Base-by-base conservation (phyloP, 2,888 invertebrate genomes). In the Portevinia maculata region DNA sequence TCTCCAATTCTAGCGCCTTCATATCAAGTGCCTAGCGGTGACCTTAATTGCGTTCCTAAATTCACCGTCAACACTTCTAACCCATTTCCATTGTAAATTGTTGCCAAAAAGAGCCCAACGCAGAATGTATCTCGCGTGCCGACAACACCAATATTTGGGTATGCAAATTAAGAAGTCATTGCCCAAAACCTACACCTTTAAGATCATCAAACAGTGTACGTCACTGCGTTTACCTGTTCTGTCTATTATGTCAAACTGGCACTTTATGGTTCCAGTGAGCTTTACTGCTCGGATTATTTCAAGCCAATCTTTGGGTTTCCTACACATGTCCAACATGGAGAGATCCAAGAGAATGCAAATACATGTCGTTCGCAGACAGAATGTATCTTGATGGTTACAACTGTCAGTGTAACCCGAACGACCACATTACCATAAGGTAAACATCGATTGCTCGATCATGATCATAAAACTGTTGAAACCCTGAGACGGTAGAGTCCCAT, bases 371-470 rank as follows among this genome's bases (percentile, higher is more conserved):
- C 3, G 52, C 57, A 60, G 67, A 55, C 70, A 34, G 28, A 70
- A 70, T 64, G 55, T 69, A 69, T 76, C 69, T 62, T 57, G 76
- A 76, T 70, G 55, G 37, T 48, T 62, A 55, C 48, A 34, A 64
- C 57, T 78, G 55, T 48, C 41, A 57, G 57, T 37, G 55, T 55
- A 74, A 48, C 67, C 62, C 11, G 50, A 69, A 74, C 69, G 67
- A 74, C 79, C 79, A 79, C 44, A 79, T 79, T 79, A 79, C 79
- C 79, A 79, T 79, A 79, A 79, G 62, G 79, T 62, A 69, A 74
- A 74, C 79, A 69, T 74, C 74, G 79, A 79, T 79, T 79, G 74
- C 79, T 69, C 67, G 79, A 74, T 79, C 79, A 79, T 79, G 74
- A 79, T 79, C 62, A 69, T 69, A 67, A 62, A 69, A 62, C 62